Conservation (phyloP, 1,140 invertebrate species). For the Lepidotrigona ventralis region DNA sequence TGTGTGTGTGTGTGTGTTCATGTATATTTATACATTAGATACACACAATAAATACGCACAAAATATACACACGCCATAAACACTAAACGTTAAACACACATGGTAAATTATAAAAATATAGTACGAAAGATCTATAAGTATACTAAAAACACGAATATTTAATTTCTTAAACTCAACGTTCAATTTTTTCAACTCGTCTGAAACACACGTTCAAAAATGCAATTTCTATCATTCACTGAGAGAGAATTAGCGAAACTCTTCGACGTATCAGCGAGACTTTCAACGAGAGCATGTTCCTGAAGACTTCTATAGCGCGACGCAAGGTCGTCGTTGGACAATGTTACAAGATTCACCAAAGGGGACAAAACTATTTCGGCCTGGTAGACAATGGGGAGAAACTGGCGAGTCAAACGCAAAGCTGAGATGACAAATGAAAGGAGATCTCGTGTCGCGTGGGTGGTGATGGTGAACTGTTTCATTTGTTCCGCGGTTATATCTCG, state of each 20-base stretch:
- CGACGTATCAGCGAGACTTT: neutral
- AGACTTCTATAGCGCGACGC: neutral
- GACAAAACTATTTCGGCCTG: conserved; percentile 70
- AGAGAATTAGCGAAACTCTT: neutral
- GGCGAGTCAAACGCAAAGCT: conserved; percentile 74
- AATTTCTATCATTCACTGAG: neutral
- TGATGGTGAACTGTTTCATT: conserved; percentile 50
- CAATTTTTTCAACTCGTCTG: too few relatives aligned
- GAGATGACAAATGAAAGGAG: conserved; percentile 77
- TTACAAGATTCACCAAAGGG: neutral
- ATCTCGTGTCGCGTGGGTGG: conserved; percentile 55
- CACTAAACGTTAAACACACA: too few relatives aligned
- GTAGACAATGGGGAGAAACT: conserved; percentile 70
- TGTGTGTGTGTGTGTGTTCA: too few relatives aligned
- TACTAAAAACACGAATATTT: too few relatives aligned
- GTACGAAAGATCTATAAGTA: too few relatives aligned
- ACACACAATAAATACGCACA: too few relatives aligned
- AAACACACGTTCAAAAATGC: too few relatives aligned
- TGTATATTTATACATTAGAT: too few relatives aligned
- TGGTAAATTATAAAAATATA: too few relatives aligned
- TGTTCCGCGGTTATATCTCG: conserved; percentile 58
- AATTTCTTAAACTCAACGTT: too few relatives aligned
- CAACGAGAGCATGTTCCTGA: neutral
- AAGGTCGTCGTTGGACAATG: conserved; percentile 6
- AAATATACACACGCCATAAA: too few relatives aligned